Evolutionary conservation across 2,888 invertebrate species (phyloP), one percentile per base, ranked within the genome.

Genomic region (Protophormia terraenovae): DNA sequence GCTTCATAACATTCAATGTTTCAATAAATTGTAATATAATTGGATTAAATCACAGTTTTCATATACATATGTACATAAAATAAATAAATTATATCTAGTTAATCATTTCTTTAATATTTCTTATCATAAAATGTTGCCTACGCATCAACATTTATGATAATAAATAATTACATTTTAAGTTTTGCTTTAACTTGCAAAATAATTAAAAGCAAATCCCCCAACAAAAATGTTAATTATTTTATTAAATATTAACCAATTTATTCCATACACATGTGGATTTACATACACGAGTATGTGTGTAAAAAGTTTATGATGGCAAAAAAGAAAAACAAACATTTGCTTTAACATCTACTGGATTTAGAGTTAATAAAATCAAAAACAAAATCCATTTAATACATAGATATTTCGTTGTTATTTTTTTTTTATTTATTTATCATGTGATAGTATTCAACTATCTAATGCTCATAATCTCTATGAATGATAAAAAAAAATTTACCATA

Each of bases 381-480:
- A 22, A 5, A 29, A 60, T 29, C 58, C 32, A 2, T 29, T 38
- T 38, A 35, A 27, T 47, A 60, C 69, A 19, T 62, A 7, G 24
- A 19, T 1, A 38, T 45, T 19, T 29, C n/a, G 32, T n/a, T 12
- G 16, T n/a, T 47, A 14, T 24, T 29, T 41, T 38, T 58, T 47
- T n/a, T 32, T 16, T n/a, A 38, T 50, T 24, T 32, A 22, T 35
- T 62, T 72, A 24, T 32, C 12, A 22, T 7, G n/a, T 24, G 8
- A 41, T 24, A 64, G 41, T 38, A 24, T 64, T 64, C 19, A 62
- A 10, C 22, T 8, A 76, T 76, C 12, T 27, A 35, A 69, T 78
- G 45, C 27, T 55, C 2, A 10, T 62, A 55, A 55, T 55, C 67
- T 60, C 32, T 50, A 19, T 1, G 8, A 47, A 35, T 4, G 35